Base-by-base conservation (phyloP, 2,888 invertebrate genomes). In the Parelbella ahira region DNA sequence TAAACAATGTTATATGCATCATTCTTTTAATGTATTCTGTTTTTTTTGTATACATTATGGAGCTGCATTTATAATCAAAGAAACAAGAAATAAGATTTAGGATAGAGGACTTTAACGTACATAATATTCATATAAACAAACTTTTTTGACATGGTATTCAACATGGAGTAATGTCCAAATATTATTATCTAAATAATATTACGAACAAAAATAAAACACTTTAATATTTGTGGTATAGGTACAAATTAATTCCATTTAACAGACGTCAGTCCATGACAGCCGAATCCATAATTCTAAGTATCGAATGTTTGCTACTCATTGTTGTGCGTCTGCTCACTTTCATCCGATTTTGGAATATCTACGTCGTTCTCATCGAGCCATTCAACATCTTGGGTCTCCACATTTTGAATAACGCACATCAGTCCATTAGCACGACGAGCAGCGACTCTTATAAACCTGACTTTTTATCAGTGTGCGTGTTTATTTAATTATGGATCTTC, bases 281-380 rank as follows among this genome's bases (percentile, higher is more conserved):
- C 24, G 44, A 47, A 53, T 50, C 48, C 50, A 52, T 52, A 48
- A 52, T 46, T 52, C 48, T 48, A 49, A 50, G 45, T 49, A 52
- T 45, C 52, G 49, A 48, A 27, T 74, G 74, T 4, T 63, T 5
- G 77, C 75, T 32, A 75, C 76, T 19, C 71, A 70, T 32, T 75
- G 44, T 50, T 45, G 41, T 44, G 41, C 45, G 39, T 48, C 47
- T 56, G 48, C 44, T 51, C 51, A 43, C 45, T 56, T 51, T 49
- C 51, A 51, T 50, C 46, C 46, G 48, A 52, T 53, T 51, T 53
- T 53, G 48, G 45, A 36, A 47, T 42, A 32, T 58, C 47, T 49
- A 53, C 51, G 44, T 54, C 51, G 37, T 45, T 56, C 44, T 54
- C 48, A 53, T 58, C 50, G 45, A 54, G 50, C 49, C 53, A 54